A percentile compares a stretch with the other conserved stretches of the same genome.
Evolutionary conservation across 37 sponge, comb jelly and placozoan species (phyloP).

Genomic region (Aphrocallistes beatrix): DNA sequence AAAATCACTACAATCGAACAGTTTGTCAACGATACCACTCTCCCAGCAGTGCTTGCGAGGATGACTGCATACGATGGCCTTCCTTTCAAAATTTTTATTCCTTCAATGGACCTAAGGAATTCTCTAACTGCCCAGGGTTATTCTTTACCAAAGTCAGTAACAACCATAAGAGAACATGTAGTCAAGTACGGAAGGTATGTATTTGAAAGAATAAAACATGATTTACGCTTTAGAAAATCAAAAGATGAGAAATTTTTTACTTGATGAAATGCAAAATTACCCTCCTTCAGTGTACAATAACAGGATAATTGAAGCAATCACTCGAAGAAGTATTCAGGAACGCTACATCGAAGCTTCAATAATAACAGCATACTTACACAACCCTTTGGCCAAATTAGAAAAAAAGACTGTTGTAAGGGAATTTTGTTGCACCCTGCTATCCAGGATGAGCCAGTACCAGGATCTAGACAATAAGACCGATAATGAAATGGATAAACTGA

Average conservation of each 20-base stretch:
- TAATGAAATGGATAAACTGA: constrained; percentile 13
- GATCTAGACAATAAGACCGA: neutral
- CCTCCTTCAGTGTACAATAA: constrained; percentile 15
- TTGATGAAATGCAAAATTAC: constrained; percentile 14
- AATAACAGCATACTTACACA: constrained; percentile 18
- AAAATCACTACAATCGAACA: neutral
- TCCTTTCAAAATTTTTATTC: neutral
- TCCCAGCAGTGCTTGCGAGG: neutral
- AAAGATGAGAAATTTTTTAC: too few species aligned
- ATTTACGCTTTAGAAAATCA: neutral
- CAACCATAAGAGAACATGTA: neutral
- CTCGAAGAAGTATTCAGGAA: neutral
- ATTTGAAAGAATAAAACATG: neutral
- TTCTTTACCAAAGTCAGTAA: too few species aligned
- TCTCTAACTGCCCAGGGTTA: neutral
- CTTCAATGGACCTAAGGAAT: neutral
- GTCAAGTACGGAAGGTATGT: neutral
- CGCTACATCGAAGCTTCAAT: constrained; percentile 2
- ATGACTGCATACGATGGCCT: neutral
- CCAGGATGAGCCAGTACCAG: constrained; percentile 10
- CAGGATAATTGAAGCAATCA: constrained; percentile 18
- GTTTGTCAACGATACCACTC: neutral
- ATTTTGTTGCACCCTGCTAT: constrained; percentile 8
- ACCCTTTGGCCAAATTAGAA: constrained; percentile 6
- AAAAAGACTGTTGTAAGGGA: neutral